Evolutionary conservation across 2,113 vertebrate species (phyloP).

Genomic region (Erpornis zantholeuca): DNA sequence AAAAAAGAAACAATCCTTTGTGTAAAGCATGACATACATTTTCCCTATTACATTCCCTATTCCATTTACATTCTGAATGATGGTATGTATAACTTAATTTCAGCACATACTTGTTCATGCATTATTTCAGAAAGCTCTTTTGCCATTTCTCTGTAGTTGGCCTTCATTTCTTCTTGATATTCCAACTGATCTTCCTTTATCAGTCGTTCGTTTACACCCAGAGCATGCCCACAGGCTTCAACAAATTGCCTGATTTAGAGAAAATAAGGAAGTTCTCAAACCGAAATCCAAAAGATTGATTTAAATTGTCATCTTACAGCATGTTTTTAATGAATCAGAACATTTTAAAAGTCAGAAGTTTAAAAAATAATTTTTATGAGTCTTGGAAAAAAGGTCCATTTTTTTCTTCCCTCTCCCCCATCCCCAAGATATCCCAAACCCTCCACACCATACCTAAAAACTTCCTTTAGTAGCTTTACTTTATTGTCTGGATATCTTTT

Average conservation of each 20-base stretch:
- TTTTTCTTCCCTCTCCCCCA: not conserved
- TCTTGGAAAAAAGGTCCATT: not conserved
- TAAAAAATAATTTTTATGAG: not conserved
- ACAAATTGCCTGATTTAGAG: constrained; percentile 89
- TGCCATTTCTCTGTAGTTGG: constrained; percentile 92
- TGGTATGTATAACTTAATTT: not conserved
- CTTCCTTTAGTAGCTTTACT: constrained; percentile 94
- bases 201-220: constrained; percentile 90
- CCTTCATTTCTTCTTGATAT: constrained; percentile 98
- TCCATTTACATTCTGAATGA: not conserved
- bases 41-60: not conserved
- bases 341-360: not conserved
- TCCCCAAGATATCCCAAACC: not conserved
- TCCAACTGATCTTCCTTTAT: constrained; percentile 98
- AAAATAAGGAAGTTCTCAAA: not conserved
- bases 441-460: constrained; percentile 85
- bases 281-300: not conserved
- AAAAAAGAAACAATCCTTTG: not conserved
- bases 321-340: not conserved
- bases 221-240: constrained; percentile 92
- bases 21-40: not conserved
- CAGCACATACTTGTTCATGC: constrained; percentile 87
- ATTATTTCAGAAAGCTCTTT: constrained; percentile 96
- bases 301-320: not conserved
- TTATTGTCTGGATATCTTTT: constrained; percentile 98